Conservation (phyloP, 2,888 invertebrate genomes). For the Notodonta dromedarius region DNA sequence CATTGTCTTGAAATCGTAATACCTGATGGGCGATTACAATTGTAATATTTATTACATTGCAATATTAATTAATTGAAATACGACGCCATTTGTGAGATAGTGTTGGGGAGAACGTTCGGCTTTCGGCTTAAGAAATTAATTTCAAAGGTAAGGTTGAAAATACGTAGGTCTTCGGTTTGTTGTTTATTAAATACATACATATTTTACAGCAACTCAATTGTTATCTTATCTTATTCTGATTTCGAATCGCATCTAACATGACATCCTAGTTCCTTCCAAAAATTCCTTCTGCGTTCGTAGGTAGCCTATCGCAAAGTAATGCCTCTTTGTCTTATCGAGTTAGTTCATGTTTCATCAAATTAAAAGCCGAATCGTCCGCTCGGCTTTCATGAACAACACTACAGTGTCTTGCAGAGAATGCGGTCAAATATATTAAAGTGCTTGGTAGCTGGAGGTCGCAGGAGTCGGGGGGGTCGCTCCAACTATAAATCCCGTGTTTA, state of each 20-base stretch:
- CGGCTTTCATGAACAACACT: not conserved
- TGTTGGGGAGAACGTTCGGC: constrained; percentile 10
- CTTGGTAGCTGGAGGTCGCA: constrained; percentile 15
- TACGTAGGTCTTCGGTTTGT: no score
- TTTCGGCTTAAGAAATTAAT: constrained; percentile 11
- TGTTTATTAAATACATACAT: no score
- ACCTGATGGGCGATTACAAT: not conserved
- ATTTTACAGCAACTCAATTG: no score
- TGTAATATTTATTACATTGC: not conserved
- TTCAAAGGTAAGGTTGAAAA: not conserved
- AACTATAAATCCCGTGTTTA: constrained; percentile 5
- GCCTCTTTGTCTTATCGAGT: no score
- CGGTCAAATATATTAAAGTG: constrained; percentile 32
- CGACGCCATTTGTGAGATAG: not conserved
- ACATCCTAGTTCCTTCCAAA: no score
- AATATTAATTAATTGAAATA: not conserved
- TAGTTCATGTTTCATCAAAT: not conserved
- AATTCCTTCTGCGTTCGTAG: no score
- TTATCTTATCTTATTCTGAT: no score
- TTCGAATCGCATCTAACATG: no score
- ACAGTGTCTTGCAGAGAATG: constrained; percentile 20
- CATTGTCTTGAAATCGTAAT: not conserved
- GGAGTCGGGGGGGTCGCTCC: constrained; percentile 15
- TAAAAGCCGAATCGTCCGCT: not conserved
- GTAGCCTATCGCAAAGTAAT: no score